Base-by-base conservation (phyloP, 2,797 vertebrate species). In the Rachycentron canadum region DNA sequence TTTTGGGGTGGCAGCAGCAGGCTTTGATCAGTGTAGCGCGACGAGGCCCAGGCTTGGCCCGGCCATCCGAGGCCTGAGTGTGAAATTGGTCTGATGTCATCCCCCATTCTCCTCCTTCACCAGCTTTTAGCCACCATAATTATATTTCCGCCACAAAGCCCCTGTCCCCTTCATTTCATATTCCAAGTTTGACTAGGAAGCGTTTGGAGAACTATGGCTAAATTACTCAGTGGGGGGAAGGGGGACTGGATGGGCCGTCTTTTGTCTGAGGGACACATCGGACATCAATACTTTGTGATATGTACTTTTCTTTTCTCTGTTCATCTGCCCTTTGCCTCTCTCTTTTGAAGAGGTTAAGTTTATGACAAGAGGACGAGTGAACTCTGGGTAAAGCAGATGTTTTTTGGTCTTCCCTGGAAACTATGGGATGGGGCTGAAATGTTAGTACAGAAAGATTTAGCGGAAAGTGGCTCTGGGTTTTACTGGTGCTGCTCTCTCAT, bases 21-120 rank as follows among this genome's bases (percentile, higher is more conserved):
- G 95, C 97, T 99, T 99, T 99, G 98, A 99, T 99, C 97, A 98
- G 96, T 93, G 95, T 96, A 95, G 97, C 96, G 91, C 95, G 92
- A 96, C 94, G 88, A 95, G 96, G 96, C 93, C 94, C 86, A 88
- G 95, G 96, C 96, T 96, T 96, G 96, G 95, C 96, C 95, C 81
- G 94, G 95, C 96, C 95, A 95, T 96, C 96, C 94, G 88, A 96
- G 95, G 96, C 95, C 96, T 85, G 95, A 95, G 96, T 98, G 98
- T 99, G 98, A 99, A 99, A 99, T 99, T 96, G 93, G 95, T 95
- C 97, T 98, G 98, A 99, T 98, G 97, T 99, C 97, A 98, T 97
- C 96, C 95, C 86, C 95, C 92, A 95, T 96, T 97, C 97, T 97
- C 95, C 95, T 96, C 95, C 96, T 95, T 95, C 96, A 93, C 95